phyloP scores from a whole-genome alignment of 1,140 invertebrate species.

The Drosophila sucinea region DNA sequence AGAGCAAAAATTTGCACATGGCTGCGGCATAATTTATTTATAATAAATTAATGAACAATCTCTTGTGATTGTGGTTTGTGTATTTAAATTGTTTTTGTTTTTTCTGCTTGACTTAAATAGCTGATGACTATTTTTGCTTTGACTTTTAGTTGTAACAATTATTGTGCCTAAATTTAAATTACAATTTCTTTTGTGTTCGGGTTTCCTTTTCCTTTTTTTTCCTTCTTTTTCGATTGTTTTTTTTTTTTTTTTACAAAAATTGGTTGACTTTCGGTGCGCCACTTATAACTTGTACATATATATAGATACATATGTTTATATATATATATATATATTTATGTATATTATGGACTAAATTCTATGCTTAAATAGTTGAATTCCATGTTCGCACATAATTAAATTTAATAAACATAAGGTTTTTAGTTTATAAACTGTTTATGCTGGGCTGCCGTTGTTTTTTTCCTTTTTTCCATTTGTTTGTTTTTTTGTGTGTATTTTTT shows the following conservation, averaged over 20 bases:
- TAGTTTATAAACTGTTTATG: slow-evolving; percentile 62
- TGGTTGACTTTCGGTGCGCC: slow-evolving; percentile 48
- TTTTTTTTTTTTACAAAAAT: slow-evolving; percentile 69
- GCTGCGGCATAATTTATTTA: slow-evolving; percentile 71
- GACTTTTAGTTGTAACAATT: slow-evolving; percentile 68
- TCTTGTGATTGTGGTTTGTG: slow-evolving; percentile 38
- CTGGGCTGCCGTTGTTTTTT: slow-evolving; percentile 48
- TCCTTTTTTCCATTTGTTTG: slow-evolving; percentile 43
- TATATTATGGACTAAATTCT: slow-evolving; percentile 63
- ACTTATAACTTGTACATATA: slow-evolving; percentile 35
- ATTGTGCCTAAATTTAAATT: slow-evolving; percentile 74
- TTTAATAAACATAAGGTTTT: slow-evolving; percentile 64
- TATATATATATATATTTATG: slow-evolving; percentile 31
- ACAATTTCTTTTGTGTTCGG: slow-evolving; percentile 44
- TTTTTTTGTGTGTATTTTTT: slow-evolving; percentile 27
- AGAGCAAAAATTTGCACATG: slow-evolving; percentile 12
- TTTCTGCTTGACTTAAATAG: slow-evolving; percentile 46
- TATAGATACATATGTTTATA: slow-evolving; percentile 35
- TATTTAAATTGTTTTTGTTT: slow-evolving; percentile 25
- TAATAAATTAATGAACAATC: slow-evolving; percentile 78
- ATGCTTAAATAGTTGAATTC: slow-evolving; percentile 79
- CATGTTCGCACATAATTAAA: slow-evolving; percentile 62
- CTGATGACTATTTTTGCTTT: slow-evolving; percentile 50
- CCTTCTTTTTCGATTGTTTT: slow-evolving; percentile 30
- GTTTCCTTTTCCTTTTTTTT: slow-evolving; percentile 59